Evolutionary conservation across 1,140 invertebrate genomes (phyloP).

Genomic region (Trichogramma pretiosum): DNA sequence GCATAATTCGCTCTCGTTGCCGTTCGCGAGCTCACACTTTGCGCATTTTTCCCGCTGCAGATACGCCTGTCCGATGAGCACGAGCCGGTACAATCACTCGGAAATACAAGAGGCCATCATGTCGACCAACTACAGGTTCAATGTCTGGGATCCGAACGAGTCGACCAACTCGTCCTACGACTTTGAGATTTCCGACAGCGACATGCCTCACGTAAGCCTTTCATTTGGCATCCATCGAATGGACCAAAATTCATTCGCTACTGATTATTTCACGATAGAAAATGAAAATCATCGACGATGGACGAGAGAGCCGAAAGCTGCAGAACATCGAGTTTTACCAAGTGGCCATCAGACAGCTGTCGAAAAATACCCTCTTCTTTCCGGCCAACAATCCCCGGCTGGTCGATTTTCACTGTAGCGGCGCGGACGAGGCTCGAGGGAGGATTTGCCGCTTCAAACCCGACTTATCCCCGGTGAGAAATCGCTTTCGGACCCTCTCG

Average conservation of each 20-base stretch:
- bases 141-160: slow-evolving; percentile 40
- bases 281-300: slow-evolving; percentile 32
- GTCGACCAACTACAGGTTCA: slow-evolving; percentile 48
- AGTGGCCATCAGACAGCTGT: slow-evolving; percentile 49
- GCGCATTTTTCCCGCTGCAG: no score
- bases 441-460: no score
- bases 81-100: slow-evolving; percentile 36
- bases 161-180: slow-evolving; percentile 38
- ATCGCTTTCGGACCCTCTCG: no score
- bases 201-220: slow-evolving; percentile 27
- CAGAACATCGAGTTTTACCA: slow-evolving; percentile 52
- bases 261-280: not conserved
- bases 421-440: no score
- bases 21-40: no score
- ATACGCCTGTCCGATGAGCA: slow-evolving; percentile 49
- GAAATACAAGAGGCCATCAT: slow-evolving; percentile 43
- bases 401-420: no score
- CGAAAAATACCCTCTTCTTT: slow-evolving; percentile 51
- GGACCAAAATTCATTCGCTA: not conserved
- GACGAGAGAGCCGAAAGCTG: slow-evolving; percentile 47
- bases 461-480: no score
- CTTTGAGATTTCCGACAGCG: slow-evolving; percentile 33
- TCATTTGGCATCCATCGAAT: not conserved
- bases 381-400: slow-evolving; percentile 39
- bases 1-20: no score